Conservation (phyloP, 2,888 invertebrate genomes). For the Ophioninae sp. region DNA sequence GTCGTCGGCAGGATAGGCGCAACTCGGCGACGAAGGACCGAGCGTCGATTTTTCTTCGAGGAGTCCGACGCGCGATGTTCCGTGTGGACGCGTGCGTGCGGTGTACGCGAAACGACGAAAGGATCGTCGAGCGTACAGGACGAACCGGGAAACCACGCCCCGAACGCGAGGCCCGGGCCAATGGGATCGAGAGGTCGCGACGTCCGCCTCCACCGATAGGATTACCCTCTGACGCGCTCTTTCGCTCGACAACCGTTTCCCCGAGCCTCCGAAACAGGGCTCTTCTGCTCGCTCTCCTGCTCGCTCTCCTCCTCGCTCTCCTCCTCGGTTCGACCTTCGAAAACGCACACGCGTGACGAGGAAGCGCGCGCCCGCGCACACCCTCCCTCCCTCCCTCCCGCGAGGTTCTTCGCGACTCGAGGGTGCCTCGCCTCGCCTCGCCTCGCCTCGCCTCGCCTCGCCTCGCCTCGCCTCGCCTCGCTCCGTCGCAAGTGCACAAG, state of each 20-base stretch:
- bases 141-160: constrained; percentile 74
- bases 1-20: no score
- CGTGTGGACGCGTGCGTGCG: background rate
- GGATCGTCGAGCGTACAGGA: constrained; percentile 18
- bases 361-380: no score
- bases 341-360: background rate
- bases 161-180: constrained; percentile 71
- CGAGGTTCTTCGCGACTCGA: no score
- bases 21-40: no score
- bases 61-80: background rate
- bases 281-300: constrained; percentile 17
- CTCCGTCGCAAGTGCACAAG: no score
- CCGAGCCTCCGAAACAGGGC: constrained; percentile 8
- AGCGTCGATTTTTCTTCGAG: no score
- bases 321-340: constrained; percentile 27
- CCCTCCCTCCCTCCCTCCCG: no score
- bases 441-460: no score
- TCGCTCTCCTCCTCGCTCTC: background rate
- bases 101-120: background rate
- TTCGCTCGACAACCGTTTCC: constrained; percentile 76
- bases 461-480: no score
- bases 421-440: no score
- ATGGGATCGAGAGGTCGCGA: constrained; percentile 78
- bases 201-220: constrained; percentile 80
- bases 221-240: constrained; percentile 81